Evolutionary conservation across 2,797 vertebrate genomes (phyloP).

Genomic region (Tragopan temminckii): DNA sequence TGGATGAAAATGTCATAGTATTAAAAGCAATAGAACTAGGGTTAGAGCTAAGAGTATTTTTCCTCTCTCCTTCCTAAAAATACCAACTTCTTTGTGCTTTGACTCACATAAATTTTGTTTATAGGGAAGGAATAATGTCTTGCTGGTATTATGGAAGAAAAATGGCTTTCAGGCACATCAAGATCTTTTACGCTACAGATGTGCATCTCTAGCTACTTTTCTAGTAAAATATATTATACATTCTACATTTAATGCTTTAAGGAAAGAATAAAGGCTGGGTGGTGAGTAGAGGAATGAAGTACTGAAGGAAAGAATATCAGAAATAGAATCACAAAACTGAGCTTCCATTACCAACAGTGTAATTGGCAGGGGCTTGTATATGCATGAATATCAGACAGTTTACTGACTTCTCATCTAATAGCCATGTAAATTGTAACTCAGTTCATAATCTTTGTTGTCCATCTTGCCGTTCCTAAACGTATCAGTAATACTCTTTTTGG

Average conservation of each 20-base stretch:
- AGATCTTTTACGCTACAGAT: background rate
- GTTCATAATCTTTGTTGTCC: background rate
- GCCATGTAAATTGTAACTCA: background rate
- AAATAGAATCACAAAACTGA: background rate
- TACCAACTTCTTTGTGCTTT: background rate
- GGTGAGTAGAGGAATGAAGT: background rate
- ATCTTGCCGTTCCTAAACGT: background rate
- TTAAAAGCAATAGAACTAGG: background rate
- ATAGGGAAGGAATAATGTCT: background rate
- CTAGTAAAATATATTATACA: background rate
- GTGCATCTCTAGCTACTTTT: background rate
- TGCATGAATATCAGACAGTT: background rate
- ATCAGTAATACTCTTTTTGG: background rate
- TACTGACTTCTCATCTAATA: background rate
- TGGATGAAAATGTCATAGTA: background rate
- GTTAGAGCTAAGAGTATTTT: background rate
- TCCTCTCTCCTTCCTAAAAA: background rate
- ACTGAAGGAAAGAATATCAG: background rate
- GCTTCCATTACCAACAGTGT: background rate
- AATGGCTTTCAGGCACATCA: background rate
- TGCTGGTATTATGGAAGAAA: background rate
- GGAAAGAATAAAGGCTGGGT: background rate
- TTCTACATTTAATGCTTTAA: background rate
- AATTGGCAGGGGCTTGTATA: background rate
- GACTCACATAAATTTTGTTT: background rate